Percentiles rank a stretch among this genome's conserved stretches.
Evolutionary conservation across 2,797 vertebrate genomes (phyloP).

Genomic region (Phrynocephalus forsythii): DNA sequence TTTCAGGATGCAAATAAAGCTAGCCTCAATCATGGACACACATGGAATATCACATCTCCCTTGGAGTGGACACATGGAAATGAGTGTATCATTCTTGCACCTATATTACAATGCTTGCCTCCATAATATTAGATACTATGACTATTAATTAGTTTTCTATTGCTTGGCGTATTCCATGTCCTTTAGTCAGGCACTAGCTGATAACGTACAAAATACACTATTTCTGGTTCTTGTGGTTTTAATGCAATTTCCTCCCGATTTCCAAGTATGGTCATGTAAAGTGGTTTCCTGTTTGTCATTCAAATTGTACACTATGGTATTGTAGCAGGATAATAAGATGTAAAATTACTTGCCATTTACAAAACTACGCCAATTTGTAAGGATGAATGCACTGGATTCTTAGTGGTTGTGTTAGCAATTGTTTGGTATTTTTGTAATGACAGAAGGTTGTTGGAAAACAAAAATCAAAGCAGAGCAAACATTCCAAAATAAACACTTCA

Average conservation of each 20-base stretch:
- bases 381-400: background rate
- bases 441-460: background rate
- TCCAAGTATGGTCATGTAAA: constrained; percentile 53
- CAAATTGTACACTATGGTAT: constrained; percentile 37
- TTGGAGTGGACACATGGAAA: no score
- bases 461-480: no score
- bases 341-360: background rate
- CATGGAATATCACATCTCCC: no score
- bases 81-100: no score
- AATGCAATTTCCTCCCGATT: constrained; percentile 65
- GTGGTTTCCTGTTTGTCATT: constrained; percentile 49
- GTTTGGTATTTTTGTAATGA: background rate
- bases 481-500: background rate
- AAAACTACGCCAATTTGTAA: background rate
- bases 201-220: background rate
- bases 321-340: constrained; percentile 8
- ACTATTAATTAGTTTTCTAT: background rate
- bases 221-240: constrained; percentile 66
- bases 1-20: no score
- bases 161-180: constrained; percentile 1
- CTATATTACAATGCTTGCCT: no score
- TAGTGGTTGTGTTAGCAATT: background rate
- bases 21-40: no score
- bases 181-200: constrained; percentile 22
- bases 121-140: background rate